Evolutionary conservation across 1,140 invertebrate genomes (phyloP).

Genomic region (Hormaphis cornu): DNA sequence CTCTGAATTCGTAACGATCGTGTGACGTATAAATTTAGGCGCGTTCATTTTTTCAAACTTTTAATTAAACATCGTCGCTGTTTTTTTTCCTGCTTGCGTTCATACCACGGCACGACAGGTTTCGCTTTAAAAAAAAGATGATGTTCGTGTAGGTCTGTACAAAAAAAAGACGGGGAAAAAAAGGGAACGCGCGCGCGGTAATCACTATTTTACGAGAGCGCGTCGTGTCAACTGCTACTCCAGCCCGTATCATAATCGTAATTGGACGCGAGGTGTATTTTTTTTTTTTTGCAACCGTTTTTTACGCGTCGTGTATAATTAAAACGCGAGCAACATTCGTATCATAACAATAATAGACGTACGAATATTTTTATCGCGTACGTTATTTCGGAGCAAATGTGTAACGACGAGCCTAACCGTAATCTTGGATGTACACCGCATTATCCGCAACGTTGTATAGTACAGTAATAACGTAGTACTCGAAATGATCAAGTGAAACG

Average conservation of each 20-base stretch:
- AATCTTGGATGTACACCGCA: neutral
- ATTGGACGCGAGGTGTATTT: neutral
- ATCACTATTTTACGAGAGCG: neutral
- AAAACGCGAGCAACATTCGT: too few species aligned
- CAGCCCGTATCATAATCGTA: neutral
- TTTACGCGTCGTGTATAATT: too few species aligned
- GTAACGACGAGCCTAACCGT: too few species aligned
- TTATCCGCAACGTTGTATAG: too few species aligned
- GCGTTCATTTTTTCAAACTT: neutral
- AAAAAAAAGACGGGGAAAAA: neutral
- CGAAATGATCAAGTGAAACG: neutral
- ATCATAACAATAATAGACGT: too few species aligned
- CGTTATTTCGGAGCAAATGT: too few species aligned
- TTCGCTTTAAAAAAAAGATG: too few species aligned
- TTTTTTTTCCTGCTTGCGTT: neutral
- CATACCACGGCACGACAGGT: too few species aligned
- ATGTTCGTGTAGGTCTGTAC: neutral
- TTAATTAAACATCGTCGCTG: neutral
- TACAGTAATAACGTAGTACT: neutral
- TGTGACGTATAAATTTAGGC: too few species aligned
- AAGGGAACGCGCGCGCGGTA: neutral
- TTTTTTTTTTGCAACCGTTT: neutral
- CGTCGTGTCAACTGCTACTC: neutral
- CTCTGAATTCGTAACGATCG: too few species aligned
- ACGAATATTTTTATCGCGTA: too few species aligned